Conservation (phyloP, 2,888 invertebrate species). For the Coronaproctus castanopsis region DNA sequence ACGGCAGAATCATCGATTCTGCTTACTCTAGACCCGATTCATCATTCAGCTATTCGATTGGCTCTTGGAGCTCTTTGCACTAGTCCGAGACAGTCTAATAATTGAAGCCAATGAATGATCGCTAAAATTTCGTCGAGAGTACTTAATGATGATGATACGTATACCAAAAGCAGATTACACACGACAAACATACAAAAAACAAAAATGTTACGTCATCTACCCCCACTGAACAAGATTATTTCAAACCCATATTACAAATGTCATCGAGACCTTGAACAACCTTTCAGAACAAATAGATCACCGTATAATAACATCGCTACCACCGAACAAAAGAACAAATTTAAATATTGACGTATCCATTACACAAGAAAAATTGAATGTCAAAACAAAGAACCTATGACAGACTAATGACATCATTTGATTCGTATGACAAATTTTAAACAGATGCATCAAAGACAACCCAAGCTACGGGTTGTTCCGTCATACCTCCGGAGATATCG, state of each 20-base stretch:
- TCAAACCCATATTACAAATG: not conserved
- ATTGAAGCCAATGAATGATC: not conserved
- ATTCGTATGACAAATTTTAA: not conserved
- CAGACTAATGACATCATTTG: not conserved
- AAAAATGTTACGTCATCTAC: not conserved
- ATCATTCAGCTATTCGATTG: too few species aligned
- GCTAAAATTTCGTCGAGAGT: not conserved
- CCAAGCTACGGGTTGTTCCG: not conserved
- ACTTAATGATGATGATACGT: not conserved
- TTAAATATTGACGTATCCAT: not conserved
- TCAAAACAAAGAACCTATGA: not conserved
- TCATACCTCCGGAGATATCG: not conserved
- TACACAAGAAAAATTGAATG: not conserved
- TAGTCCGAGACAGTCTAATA: not conserved
- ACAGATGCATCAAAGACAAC: not conserved
- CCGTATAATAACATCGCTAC: not conserved
- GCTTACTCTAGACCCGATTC: too few species aligned
- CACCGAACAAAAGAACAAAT: not conserved
- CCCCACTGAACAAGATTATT: not conserved
- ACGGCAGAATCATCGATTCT: too few species aligned
- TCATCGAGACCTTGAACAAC: not conserved
- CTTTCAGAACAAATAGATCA: not conserved
- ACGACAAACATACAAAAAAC: too few species aligned
- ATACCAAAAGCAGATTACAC: not conserved
- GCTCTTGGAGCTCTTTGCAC: too few species aligned